Base-by-base conservation (phyloP, 37 sponge, comb jelly and placozoan species). In the Petrosia ficiformis region DNA sequence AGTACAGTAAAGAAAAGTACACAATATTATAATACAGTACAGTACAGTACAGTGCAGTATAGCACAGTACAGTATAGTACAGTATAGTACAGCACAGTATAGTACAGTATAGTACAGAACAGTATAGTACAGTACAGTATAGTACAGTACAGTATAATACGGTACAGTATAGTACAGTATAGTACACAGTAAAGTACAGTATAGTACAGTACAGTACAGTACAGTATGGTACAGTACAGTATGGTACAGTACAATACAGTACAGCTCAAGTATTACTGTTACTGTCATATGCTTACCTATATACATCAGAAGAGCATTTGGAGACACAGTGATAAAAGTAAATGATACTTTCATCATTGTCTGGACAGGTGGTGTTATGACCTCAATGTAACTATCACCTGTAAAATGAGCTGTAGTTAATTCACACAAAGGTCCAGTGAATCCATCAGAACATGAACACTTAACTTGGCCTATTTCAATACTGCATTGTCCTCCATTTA, bases 401-500 rank as follows among this genome's bases (percentile, higher is more conserved):
- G 67, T 42, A 56, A 88, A 76, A 34, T 37, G 40, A 16, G 70
- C 60, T 29, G 78, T 29, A 5, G 75, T 74, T 25, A 80, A 69
- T 48, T 88, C 83, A 65, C 89, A 88, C 30, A 67, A 40, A 10
- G 67, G 75, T 28, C 83, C 89, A 2, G 32, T 25, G 57, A 72
- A 44, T 34, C 73, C 74, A 74, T 67, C 64, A 16, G 73, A 73
- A 68, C 89, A 88, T 6, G 36, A 19, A 48, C 89, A 88, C 10
- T n/a, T 3, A 30, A 32, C 5, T 16, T 67, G 63, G 6, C n/a
- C 36, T 4, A 61, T 25, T 1, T 4, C n/a, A 36, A 35, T 37
- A 70, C 89, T 37, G 70, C 89, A 88, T 4, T 14, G 0, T 41
- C 83, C 72, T 30, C 79, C 89, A 42, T 88, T 65, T 14, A 60